Evolutionary conservation across 2,113 vertebrate genomes (phyloP), one percentile per base, ranked within the genome.

Genomic region (Gnathonemus echidnorhynchus): DNA sequence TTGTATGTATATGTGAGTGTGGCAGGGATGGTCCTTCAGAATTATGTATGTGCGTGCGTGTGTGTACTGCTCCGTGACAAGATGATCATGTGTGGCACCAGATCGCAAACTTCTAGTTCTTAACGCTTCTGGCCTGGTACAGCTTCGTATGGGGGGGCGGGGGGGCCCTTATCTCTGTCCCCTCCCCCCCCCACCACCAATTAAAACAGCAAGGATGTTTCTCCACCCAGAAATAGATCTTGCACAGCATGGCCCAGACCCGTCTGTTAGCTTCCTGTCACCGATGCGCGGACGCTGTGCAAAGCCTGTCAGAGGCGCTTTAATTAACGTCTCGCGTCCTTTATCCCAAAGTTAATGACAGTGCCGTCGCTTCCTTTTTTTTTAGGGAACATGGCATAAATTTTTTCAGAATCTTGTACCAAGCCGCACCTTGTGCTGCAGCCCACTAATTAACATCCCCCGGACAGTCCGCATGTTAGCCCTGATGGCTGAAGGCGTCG

Each of bases 291-390:
- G 10, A 58, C 48, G 24, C 62, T 45, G 53, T 70, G 50, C 15
- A 42, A 70, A 90, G 52, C 46, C 46, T 52, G 89, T 39, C 89
- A 90, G 83, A 62, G 2, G 21, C 11, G 31, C 27, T 62, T 87
- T 90, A 74, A 90, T 90, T 90, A 90, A 56, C 15, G 62, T 74
- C 89, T 90, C 4, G 80, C 35, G 31, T 90, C 58, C 85, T 87
- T 87, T 90, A 87, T 86, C 77, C n/a, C 15, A 88, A 77, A 88
- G 86, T 77, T 66, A 90, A 90, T 80, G 49, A 80, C 49, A 56
- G 62, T 3, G 56, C 17, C 15, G 21, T 62, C 17, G 1, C 74
- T 80, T 17, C 1, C 5, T 86, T 80, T 74, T 66, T 66, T 52
- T 88, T 90, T 39, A 21, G 6, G 62, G 21, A 74, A 70, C 56